Evolutionary conservation across 2,113 vertebrate species (phyloP).

Genomic region (Dolichallabes microphthalmus): DNA sequence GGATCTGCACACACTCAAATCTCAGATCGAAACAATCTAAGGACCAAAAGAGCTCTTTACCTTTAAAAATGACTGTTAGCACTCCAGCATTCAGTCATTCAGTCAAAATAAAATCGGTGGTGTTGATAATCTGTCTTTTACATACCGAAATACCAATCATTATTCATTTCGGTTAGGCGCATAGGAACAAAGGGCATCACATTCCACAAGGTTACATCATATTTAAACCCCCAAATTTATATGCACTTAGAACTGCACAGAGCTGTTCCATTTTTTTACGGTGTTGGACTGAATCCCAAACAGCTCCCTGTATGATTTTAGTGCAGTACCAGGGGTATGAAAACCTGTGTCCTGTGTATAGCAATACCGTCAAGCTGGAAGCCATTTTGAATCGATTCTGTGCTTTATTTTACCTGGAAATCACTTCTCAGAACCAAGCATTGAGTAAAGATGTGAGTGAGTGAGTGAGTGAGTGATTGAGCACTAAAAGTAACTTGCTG

Average conservation of each 20-base stretch:
- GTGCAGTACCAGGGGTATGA: slow-evolving; percentile 10
- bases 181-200: not conserved
- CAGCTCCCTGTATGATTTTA: slow-evolving; percentile 9
- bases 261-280: not conserved
- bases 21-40: not conserved
- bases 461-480: not conserved
- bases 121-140: not conserved
- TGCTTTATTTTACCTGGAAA: slow-evolving; percentile 10
- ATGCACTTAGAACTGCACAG: not conserved
- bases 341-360: slow-evolving; percentile 4
- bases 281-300: slow-evolving; percentile 8
- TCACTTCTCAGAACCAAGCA: not conserved
- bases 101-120: not conserved
- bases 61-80: slow-evolving; percentile 43
- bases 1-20: slow-evolving; percentile 16
- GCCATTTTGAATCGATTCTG: not conserved
- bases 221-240: slow-evolving; percentile 10
- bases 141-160: not conserved
- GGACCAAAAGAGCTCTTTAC: slow-evolving; percentile 39
- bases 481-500: not conserved
- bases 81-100: slow-evolving; percentile 22
- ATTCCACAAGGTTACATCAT: slow-evolving; percentile 8
- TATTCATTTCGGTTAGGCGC: not conserved
- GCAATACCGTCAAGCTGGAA: not conserved
- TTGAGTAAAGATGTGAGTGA: not conserved